phyloP scores from a whole-genome alignment of 2,888 invertebrate genomes.

The Drosophila meridiana region DNA sequence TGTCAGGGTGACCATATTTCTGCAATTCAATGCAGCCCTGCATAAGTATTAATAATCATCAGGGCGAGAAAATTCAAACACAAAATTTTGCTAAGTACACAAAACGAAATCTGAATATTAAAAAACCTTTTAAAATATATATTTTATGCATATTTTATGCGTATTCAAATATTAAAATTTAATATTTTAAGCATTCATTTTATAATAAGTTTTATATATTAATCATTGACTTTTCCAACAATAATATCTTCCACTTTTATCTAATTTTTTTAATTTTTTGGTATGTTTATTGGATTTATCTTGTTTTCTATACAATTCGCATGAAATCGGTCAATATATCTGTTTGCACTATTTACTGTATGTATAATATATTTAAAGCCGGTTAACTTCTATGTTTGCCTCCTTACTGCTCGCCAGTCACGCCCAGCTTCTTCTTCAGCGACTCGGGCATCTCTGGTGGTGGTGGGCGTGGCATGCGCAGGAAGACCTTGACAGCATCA shows the following conservation, averaged over 20 bases:
- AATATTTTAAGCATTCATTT: neutral
- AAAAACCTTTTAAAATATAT: neutral
- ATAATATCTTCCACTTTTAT: neutral
- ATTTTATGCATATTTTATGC: neutral
- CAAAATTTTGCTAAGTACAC: neutral
- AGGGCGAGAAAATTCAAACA: neutral
- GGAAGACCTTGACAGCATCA: slow-evolving; percentile 94
- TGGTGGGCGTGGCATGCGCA: slow-evolving; percentile 93
- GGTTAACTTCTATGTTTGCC: slow-evolving; percentile 40
- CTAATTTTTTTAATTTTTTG: slow-evolving; percentile 15
- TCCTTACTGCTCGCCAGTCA: slow-evolving; percentile 66
- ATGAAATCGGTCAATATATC: slow-evolving; percentile 55
- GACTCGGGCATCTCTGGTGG: slow-evolving; percentile 97
- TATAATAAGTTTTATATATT: neutral
- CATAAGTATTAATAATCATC: neutral
- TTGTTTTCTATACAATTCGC: slow-evolving; percentile 55
- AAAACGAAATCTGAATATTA: neutral
- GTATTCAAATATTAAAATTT: neutral
- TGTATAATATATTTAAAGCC: slow-evolving; percentile 38
- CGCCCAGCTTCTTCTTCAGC: slow-evolving; percentile 89
- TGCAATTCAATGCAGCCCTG: slow-evolving; percentile 18
- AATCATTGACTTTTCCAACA: neutral
- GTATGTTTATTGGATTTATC: slow-evolving; percentile 57
- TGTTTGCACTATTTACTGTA: slow-evolving; percentile 49
- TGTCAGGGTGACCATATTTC: slow-evolving; percentile 33